Evolutionary conservation across 1,140 invertebrate species (phyloP).

Genomic region (Papilio dardanus): DNA sequence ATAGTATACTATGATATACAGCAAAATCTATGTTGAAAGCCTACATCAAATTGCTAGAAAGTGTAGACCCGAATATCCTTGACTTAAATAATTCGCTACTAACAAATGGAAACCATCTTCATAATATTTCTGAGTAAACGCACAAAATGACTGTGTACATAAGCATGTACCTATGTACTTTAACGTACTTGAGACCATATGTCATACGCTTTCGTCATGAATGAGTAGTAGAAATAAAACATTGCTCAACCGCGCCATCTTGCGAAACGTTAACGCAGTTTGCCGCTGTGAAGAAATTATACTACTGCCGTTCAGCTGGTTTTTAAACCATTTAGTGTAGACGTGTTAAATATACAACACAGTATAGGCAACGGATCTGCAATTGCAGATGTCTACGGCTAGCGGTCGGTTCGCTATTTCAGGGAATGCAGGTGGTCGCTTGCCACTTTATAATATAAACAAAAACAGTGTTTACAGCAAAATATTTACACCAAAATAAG

Average conservation of each 20-base stretch:
- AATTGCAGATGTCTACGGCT: too few species aligned
- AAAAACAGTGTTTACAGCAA: too few species aligned
- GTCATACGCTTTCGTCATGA: constrained; percentile 26
- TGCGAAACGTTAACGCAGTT: constrained; percentile 3
- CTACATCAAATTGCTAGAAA: neutral
- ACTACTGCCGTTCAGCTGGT: neutral
- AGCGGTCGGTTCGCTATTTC: too few species aligned
- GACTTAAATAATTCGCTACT: neutral
- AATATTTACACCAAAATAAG: too few species aligned
- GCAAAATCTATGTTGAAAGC: neutral
- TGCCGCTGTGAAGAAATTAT: constrained; percentile 10
- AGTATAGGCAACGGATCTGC: too few species aligned
- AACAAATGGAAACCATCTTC: neutral
- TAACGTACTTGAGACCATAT: neutral
- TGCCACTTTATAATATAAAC: too few species aligned
- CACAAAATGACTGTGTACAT: neutral
- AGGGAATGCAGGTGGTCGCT: too few species aligned
- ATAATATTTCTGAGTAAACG: neutral
- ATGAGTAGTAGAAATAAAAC: constrained; percentile 24
- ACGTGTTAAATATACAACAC: too few species aligned
- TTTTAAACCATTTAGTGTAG: neutral
- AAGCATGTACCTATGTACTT: neutral
- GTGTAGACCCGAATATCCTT: neutral
- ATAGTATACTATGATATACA: neutral
- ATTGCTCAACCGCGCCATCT: constrained; percentile 2